Base-by-base conservation (phyloP, 1,140 invertebrate genomes). In the Microplitis demolitor region DNA sequence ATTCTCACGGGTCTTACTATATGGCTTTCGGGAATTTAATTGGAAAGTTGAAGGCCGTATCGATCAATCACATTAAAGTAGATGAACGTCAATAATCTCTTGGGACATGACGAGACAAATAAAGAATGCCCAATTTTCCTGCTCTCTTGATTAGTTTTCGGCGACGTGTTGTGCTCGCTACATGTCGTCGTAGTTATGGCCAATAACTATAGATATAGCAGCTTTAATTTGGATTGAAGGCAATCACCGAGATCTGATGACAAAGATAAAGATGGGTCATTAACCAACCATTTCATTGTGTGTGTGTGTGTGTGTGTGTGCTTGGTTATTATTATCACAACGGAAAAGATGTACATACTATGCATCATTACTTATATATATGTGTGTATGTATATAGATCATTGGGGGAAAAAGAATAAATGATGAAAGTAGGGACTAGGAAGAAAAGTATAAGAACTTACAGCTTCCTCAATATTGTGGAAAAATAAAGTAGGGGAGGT, bases 261-360 rank as follows among this genome's bases (percentile, higher is more conserved):
- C 39, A 45, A 45, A 33, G 39, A n/a, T 70, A 14, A 61, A 62
- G 37, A 68, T 61, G 53, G 35, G 71, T 73, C 71, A 73, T 73
- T 73, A 68, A 56, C 53, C 58, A 39, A 5, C 16, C 51, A 39
- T 53, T 33, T 68, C 33, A 61, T 45, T 72, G 66, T 6, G 39
- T 45, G 11, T 45, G 39, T 45, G 39, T n/a, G n/a, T n/a, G n/a
- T 72, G 66, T 6, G 39, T 45, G 11, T 45, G 39, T 45, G 39
- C 39, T 45, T 45, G 5, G 6, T 6, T 45, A 45, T 6, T 68
- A 54, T 14, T 68, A 53, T 68, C 64, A 58, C 24, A 62, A 62
- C 51, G 37, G 58, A 63, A 60, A 58, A 60, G 54, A 45, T 35
- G 33, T 56, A 64, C 39, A 11, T 5, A 33, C 3, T 34, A 71